phyloP scores from a whole-genome alignment of 2,888 invertebrate species.

The Thelaira solivaga region DNA sequence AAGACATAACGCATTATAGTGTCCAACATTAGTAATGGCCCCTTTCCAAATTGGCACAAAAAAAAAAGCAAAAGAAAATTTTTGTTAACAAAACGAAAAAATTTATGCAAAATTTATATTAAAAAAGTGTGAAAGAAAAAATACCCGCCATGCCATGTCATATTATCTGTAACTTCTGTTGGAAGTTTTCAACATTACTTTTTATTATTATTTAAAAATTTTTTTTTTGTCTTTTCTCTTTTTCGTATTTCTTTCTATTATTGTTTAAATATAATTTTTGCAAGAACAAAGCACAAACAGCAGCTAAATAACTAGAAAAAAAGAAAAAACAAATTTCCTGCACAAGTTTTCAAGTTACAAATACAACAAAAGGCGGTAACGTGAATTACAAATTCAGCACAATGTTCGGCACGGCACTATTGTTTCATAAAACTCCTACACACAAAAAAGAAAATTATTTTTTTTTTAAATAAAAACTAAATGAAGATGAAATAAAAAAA shows the following conservation, averaged over 20 bases:
- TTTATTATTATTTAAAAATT: too few relatives aligned
- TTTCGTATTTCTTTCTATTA: constrained; percentile 8
- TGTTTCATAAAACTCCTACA: constrained; percentile 58
- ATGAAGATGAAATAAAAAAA: constrained; percentile 4
- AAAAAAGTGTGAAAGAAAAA: constrained; percentile 54
- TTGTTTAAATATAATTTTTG: constrained; percentile 20
- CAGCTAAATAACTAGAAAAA: too few relatives aligned
- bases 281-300: not conserved
- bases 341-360: constrained; percentile 12
- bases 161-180: constrained; percentile 53
- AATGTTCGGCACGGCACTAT: constrained; percentile 61
- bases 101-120: constrained; percentile 47
- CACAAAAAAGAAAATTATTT: constrained; percentile 22
- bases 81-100: not conserved
- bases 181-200: constrained; percentile 1
- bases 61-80: not conserved
- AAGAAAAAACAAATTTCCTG: constrained; percentile 29
- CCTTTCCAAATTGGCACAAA: not conserved
- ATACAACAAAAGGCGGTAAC: constrained; percentile 61
- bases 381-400: constrained; percentile 65
- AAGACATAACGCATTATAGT: not conserved
- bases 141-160: constrained; percentile 59
- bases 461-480: not conserved
- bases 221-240: too few relatives aligned
- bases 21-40: constrained; percentile 24